These are phyloP conservation scores for Neolamprologus modestus DNA, from an alignment of 2,113 vertebrate species.

Conservation along the genomic window DNA sequence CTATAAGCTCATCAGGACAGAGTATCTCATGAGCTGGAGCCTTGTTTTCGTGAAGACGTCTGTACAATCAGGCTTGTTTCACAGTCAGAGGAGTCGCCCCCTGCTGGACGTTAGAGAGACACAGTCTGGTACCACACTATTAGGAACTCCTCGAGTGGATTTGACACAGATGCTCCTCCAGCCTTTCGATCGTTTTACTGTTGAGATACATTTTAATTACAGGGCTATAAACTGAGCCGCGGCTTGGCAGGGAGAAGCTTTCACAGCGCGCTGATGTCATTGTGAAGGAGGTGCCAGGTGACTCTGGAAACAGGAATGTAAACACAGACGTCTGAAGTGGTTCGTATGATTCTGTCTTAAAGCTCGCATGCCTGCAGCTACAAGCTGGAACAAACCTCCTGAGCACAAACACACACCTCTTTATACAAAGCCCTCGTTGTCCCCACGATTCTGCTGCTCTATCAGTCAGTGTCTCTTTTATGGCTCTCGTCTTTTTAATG, in stretches of 20 bases:
- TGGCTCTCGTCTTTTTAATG: neutral
- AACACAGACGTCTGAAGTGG: neutral
- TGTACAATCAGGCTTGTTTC: neutral
- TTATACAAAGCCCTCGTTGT: neutral
- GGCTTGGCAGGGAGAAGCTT: neutral
- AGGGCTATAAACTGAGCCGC: neutral
- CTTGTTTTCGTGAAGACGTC: neutral
- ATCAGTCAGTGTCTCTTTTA: neutral
- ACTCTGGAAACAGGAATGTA: neutral
- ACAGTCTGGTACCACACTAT: neutral
- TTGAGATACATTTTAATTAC: neutral
- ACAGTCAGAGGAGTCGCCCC: neutral
- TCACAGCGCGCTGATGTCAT: neutral
- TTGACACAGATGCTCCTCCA: neutral
- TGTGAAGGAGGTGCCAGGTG: neutral
- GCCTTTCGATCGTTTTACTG: neutral
- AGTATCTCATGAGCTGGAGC: neutral
- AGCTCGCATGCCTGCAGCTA: neutral
- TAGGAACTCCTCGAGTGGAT: neutral
- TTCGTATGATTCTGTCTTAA: neutral
- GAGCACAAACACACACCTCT: neutral
- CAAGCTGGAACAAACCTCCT: neutral
- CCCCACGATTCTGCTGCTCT: rapidly evolving
- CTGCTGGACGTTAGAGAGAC: neutral
- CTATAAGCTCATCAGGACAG: neutral